Evolutionary conservation across 2,113 vertebrate species (phyloP), one percentile per base, ranked within the genome.

Genomic region (Xyrauchen texanus): DNA sequence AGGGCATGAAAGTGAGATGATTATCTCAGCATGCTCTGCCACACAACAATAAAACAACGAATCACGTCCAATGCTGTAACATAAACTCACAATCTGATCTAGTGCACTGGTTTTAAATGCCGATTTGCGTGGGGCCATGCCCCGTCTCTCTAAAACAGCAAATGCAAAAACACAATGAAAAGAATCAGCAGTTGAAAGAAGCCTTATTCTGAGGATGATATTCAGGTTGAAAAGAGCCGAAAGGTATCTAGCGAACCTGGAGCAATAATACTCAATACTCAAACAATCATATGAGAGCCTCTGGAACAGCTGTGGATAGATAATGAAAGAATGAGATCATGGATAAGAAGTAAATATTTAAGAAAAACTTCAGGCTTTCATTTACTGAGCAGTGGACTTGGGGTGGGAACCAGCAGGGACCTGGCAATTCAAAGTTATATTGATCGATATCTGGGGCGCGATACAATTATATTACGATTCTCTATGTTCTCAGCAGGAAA

Each of bases 81-180:
- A 15, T 2, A 15, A 58, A 15, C 55, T n/a, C 13, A 58, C 5
- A n/a, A 7, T 12, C 13, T 5, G 8, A 51, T 21, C 47, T 51
- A 21, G 4, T 52, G 68, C 67, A 55, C 34, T 11, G 34, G 0
- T 15, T 58, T 45, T 12, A 57, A 57, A 15, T 55, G 34, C 68
- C n/a, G 34, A 71, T 58, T 71, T 71, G 53, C 68, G 34, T 71
- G 42, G 21, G 34, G 5, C 53, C 6, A 13, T 13, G 34, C 53
- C 9, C 42, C 11, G 12, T 6, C 5, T 13, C 42, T 58, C 68
- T 6, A 34, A 58, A 45, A 15, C 57, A 71, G 21, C 68, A 71
- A 71, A 71, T 71, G 53, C 52, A 71, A 71, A 71, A 55, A 45
- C 52, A 71, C 8, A 71, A 55, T 58, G 68, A 52, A 45, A 57